Evolutionary conservation across 2,888 invertebrate species (phyloP).

Genomic region (Mythimna lalbum): DNA sequence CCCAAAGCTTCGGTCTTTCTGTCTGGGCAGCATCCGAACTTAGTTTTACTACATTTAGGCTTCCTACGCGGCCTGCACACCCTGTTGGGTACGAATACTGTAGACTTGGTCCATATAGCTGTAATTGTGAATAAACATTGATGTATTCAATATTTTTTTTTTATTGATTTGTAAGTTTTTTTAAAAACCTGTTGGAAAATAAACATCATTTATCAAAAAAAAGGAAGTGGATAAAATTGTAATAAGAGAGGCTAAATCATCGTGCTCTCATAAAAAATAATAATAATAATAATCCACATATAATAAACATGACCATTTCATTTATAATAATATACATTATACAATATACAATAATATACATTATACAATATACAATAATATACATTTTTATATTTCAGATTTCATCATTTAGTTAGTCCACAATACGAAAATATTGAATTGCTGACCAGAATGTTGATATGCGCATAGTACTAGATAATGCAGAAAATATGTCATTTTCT

Average conservation of each 20-base stretch:
- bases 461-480: not conserved
- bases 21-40: constrained; percentile 97
- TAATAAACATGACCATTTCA: not conserved
- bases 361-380: too few relatives aligned
- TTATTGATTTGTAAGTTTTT: too few relatives aligned
- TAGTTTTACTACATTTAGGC: constrained; percentile 91
- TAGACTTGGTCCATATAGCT: constrained; percentile 89
- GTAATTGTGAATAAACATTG: constrained; percentile 40
- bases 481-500: not conserved
- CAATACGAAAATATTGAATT: too few relatives aligned
- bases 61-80: constrained; percentile 85
- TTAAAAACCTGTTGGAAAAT: too few relatives aligned
- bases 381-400: too few relatives aligned
- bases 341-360: too few relatives aligned
- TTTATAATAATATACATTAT: too few relatives aligned
- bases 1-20: constrained; percentile 94
- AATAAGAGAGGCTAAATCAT: not conserved
- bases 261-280: not conserved
- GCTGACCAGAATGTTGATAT: not conserved
- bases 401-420: too few relatives aligned
- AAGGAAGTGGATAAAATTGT: not conserved
- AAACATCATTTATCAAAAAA: not conserved
- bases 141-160: not conserved
- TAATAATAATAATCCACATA: not conserved
- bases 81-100: constrained; percentile 55